Conservation (phyloP, 2,888 invertebrate species). For the Suillia variegata region DNA sequence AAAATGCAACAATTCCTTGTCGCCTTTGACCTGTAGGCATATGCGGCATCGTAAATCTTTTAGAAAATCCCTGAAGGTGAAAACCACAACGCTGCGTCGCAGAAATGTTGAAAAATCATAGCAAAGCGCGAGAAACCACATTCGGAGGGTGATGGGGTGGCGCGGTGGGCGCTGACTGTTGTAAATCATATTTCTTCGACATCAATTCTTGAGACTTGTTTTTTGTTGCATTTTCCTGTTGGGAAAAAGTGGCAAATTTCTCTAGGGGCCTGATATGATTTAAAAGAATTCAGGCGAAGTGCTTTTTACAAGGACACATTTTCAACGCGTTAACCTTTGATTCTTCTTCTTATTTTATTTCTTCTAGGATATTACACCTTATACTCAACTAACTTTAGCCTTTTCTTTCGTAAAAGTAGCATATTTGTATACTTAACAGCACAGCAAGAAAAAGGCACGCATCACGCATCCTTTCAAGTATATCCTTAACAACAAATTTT, state of each 20-base stretch:
- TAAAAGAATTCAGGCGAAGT: too few species aligned
- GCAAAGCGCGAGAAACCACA: not conserved
- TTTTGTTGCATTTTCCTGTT: conserved; percentile 33
- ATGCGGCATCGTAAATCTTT: conserved; percentile 58
- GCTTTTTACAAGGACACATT: too few species aligned
- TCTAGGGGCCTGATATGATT: too few species aligned
- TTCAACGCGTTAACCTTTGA: too few species aligned
- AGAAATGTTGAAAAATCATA: conserved; percentile 20
- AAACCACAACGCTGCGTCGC: conserved; percentile 20
- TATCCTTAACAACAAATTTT: conserved; percentile 11
- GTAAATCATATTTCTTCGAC: conserved; percentile 24
- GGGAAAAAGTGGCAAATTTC: conserved; percentile 52
- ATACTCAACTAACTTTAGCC: too few species aligned
- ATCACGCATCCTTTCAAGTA: too few species aligned
- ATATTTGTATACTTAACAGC: too few species aligned
- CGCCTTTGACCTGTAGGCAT: conserved; percentile 55
- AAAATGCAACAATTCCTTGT: conserved; percentile 46
- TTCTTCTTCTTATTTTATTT: too few species aligned
- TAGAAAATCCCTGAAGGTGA: conserved; percentile 52
- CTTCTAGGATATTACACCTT: too few species aligned
- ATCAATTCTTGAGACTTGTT: conserved; percentile 27
- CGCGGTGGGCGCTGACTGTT: not conserved
- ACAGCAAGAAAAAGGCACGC: too few species aligned
- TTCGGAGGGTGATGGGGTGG: conserved; percentile 4
- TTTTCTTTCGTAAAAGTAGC: too few species aligned